A percentile compares a stretch with the other conserved stretches of the same genome.
These are phyloP conservation scores for Nannobrachium achirus DNA, from an alignment of 2,113 vertebrate genomes.

Conservation along the genomic window DNA sequence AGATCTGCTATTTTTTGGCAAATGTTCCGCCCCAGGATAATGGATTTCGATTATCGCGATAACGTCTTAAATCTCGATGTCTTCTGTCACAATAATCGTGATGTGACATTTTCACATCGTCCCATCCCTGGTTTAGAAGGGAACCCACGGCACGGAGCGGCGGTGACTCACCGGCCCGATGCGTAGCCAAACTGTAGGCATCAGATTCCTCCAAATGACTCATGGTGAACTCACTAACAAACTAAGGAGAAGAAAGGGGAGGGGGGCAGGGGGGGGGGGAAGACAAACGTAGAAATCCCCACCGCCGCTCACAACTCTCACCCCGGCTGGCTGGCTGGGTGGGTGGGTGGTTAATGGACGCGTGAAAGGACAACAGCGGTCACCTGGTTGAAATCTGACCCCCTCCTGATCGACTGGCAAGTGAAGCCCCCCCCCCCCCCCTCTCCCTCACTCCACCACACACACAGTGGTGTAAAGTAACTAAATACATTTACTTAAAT, in stretches of 20 bases:
- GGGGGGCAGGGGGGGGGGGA: neutral
- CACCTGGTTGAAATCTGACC: conserved; percentile 73
- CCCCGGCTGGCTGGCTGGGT: too few relatives aligned
- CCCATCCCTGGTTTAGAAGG: too few relatives aligned
- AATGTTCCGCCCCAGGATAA: too few relatives aligned
- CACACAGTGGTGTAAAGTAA: too few relatives aligned
- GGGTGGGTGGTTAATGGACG: conserved; percentile 39
- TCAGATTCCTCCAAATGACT: neutral
- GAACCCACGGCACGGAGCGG: conserved; percentile 23
- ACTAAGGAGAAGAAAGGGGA: neutral
- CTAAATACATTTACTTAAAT: too few relatives aligned
- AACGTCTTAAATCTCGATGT: too few relatives aligned
- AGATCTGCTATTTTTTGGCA: too few relatives aligned
- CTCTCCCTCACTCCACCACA: conserved; percentile 29
- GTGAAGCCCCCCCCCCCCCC: conserved; percentile 48
- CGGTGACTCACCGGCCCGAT: conserved; percentile 32
- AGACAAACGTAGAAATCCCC: neutral
- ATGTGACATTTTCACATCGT: too few relatives aligned
- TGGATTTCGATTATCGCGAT: too few relatives aligned
- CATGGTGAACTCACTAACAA: conserved; percentile 12
- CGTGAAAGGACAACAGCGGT: conserved; percentile 61
- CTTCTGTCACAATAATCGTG: too few relatives aligned
- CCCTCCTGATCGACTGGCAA: conserved; percentile 44
- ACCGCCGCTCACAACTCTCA: neutral
- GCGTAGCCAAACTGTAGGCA: neutral